These are phyloP conservation scores for Pyxicephalus adspersus DNA, from an alignment of 2,113 vertebrate species.

Conservation along the genomic window DNA sequence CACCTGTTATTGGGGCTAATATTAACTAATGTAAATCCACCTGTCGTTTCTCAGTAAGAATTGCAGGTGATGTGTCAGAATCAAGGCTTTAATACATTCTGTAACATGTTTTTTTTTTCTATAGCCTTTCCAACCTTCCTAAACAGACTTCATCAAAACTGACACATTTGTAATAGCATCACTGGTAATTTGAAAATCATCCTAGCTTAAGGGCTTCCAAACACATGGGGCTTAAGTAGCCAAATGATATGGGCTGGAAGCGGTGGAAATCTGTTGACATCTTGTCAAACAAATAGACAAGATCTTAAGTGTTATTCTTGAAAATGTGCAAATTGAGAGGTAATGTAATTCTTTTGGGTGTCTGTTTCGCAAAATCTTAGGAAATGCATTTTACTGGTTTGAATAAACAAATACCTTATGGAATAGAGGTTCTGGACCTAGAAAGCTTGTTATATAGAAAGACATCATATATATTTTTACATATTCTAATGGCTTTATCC, in stretches of 20 bases:
- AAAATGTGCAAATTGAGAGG: constrained; percentile 51
- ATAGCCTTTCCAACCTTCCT: constrained; percentile 27
- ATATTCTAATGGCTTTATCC: too few relatives aligned
- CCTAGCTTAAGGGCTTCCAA: constrained; percentile 53
- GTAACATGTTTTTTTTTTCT: constrained; percentile 24
- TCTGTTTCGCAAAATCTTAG: constrained; percentile 11
- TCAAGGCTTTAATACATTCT: constrained; percentile 25
- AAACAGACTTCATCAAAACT: constrained; percentile 51
- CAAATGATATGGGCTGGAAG: constrained; percentile 51
- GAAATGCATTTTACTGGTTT: constrained; percentile 31
- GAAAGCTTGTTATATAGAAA: not conserved
- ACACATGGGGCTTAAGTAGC: constrained; percentile 53
- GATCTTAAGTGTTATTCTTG: constrained; percentile 51
- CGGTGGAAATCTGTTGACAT: constrained; percentile 47
- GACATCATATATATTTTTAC: not conserved
- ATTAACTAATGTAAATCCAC: constrained; percentile 33
- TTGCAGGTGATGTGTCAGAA: constrained; percentile 19
- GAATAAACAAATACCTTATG: constrained; percentile 32
- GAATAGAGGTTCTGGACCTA: not conserved
- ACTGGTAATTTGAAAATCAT: constrained; percentile 55
- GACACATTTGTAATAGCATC: constrained; percentile 56
- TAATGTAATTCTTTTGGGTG: constrained; percentile 48
- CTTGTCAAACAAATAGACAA: constrained; percentile 57
- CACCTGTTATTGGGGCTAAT: constrained; percentile 23
- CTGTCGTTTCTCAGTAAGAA: constrained; percentile 21